Evolutionary conservation across 2,888 invertebrate species (phyloP).

Genomic region (Drosophila differens): DNA sequence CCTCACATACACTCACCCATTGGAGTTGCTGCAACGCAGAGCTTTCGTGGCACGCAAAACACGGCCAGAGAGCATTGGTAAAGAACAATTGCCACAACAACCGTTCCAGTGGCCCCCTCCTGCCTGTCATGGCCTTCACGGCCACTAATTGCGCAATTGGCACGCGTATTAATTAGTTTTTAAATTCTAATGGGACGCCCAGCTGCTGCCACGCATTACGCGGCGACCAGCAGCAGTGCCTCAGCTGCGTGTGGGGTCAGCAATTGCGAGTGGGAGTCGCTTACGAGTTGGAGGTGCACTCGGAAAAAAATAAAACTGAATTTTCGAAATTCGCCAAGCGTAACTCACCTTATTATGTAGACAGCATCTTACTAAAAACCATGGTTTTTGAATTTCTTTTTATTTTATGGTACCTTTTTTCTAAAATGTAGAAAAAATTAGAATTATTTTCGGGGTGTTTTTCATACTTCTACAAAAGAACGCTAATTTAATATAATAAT

Average conservation of each 20-base stretch:
- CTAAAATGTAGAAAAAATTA: too few relatives aligned
- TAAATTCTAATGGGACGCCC: conserved; percentile 74
- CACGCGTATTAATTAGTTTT: conserved; percentile 80
- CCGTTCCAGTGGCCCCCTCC: not conserved
- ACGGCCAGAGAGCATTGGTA: conserved; percentile 16
- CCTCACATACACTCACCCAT: not conserved
- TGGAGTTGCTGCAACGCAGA: conserved; percentile 5
- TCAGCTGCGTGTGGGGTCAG: conserved; percentile 1
- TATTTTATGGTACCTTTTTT: too few relatives aligned
- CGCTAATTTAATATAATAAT: too few relatives aligned
- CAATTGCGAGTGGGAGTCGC: not conserved
- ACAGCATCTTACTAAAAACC: not conserved
- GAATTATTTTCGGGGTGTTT: too few relatives aligned
- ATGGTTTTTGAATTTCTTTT: not conserved
- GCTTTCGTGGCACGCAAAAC: conserved; percentile 37
- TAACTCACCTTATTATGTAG: not conserved
- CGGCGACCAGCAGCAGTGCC: not conserved
- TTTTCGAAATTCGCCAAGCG: not conserved
- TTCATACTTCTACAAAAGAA: too few relatives aligned
- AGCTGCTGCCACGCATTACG: conserved; percentile 60
- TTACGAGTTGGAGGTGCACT: not conserved
- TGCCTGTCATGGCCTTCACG: conserved; percentile 25
- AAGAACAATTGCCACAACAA: conserved; percentile 26
- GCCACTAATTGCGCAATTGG: conserved; percentile 79
- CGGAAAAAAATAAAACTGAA: not conserved